Percentiles rank a stretch among this genome's conserved stretches.
Evolutionary conservation across 2,797 vertebrate species (phyloP).

Genomic region (Tokudaia muenninki): DNA sequence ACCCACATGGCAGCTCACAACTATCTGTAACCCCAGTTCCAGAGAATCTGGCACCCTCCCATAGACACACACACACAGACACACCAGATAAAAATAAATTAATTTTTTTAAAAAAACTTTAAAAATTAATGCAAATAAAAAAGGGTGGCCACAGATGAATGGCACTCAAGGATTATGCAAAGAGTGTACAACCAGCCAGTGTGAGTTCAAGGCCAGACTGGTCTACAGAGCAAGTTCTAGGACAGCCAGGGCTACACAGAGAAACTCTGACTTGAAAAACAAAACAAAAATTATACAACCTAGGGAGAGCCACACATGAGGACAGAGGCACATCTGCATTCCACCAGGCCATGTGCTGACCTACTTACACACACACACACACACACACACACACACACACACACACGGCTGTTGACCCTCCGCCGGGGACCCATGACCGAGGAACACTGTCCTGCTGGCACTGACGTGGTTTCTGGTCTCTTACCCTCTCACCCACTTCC

Average conservation of each 20-base stretch:
- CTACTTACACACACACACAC: neutral
- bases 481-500: neutral
- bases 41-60: neutral
- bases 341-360: neutral
- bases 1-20: neutral
- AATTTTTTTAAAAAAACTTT: neutral
- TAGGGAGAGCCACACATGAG: fast-evolving
- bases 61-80: neutral
- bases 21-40: neutral
- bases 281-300: neutral
- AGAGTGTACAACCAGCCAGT: neutral
- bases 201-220: neutral
- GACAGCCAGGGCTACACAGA: neutral
- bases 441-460: neutral
- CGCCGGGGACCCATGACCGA: fast-evolving
- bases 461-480: neutral
- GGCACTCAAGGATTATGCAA: neutral
- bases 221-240: neutral
- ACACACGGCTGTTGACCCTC: neutral
- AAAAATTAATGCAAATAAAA: neutral
- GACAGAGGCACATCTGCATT: neutral
- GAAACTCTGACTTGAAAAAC: no score
- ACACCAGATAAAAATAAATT: neutral
- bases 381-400: no score
- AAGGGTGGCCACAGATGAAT: neutral